These are phyloP conservation scores for Sebastes cheni DNA, from an alignment of 2,797 vertebrate genomes.

Conservation along the genomic window DNA sequence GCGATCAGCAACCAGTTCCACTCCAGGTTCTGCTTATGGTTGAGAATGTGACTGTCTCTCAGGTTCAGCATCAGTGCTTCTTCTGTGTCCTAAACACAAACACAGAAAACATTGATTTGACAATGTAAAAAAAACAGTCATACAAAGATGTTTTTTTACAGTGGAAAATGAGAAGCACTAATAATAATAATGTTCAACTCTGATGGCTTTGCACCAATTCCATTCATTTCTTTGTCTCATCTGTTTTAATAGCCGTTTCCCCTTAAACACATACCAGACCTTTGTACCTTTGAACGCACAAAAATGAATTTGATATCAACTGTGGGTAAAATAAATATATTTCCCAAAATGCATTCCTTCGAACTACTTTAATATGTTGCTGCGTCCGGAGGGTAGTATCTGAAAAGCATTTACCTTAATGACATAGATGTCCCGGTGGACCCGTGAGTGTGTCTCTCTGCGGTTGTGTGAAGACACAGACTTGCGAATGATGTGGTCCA, in stretches of 20 bases:
- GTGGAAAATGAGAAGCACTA: neutral
- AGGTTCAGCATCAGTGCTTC: constrained; percentile 95
- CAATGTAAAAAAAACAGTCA: neutral
- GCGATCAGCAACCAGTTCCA: constrained; percentile 98
- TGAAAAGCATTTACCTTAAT: constrained; percentile 86
- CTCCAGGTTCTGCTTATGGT: constrained; percentile 97
- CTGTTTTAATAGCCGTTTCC: neutral
- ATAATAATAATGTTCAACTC: neutral
- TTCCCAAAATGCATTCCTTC: neutral
- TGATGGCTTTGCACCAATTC: neutral
- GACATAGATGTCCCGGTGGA: constrained; percentile 94
- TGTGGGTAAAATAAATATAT: neutral
- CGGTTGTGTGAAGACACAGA: constrained; percentile 88
- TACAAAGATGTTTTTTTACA: neutral
- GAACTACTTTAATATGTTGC: neutral
- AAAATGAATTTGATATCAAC: neutral
- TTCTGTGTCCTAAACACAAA: constrained; percentile 90
- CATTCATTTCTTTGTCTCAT: neutral
- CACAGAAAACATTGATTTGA: neutral
- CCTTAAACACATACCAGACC: neutral
- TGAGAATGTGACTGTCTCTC: constrained; percentile 95
- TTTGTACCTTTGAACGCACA: neutral
- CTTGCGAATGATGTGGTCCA: constrained; percentile 97
- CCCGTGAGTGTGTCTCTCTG: constrained; percentile 90
- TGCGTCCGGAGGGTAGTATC: neutral